A percentile compares a stretch with the other conserved stretches of the same genome.
Evolutionary conservation across 2,113 vertebrate species (phyloP).

Genomic region (Tragelaphus imberbis): DNA sequence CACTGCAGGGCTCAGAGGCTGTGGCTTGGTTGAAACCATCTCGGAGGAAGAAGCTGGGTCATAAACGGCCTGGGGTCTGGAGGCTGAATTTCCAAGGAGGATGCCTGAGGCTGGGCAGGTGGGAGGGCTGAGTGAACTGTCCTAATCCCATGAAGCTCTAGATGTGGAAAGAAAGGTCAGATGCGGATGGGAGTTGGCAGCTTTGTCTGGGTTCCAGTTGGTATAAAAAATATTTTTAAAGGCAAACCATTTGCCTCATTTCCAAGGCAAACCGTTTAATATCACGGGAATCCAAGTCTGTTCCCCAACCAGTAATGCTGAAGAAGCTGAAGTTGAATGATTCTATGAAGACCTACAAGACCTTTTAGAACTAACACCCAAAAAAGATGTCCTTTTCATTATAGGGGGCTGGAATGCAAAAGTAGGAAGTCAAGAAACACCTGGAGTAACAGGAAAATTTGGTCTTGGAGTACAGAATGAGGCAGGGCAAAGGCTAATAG

Average conservation of each 20-base stretch:
- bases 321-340: too few species aligned
- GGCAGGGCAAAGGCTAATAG: too few species aligned
- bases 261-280: too few species aligned
- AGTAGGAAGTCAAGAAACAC: too few species aligned
- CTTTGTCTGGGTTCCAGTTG: not conserved
- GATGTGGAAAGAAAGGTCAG: not conserved
- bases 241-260: too few species aligned
- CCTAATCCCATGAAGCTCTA: fast-evolving
- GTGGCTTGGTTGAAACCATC: not conserved
- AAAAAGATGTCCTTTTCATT: too few species aligned
- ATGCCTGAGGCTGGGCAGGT: not conserved
- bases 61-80: not conserved
- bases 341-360: too few species aligned
- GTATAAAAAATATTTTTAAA: not conserved
- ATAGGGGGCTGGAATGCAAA: too few species aligned
- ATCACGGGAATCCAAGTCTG: too few species aligned
- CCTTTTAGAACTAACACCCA: fast-evolving
- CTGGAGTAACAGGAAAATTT: too few species aligned
- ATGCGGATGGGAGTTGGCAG: not conserved
- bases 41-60: not conserved
- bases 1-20: not conserved
- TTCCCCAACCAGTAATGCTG: too few species aligned
- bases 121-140: fast-evolving
- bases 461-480: too few species aligned
- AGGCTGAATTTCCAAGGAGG: not conserved